Evolutionary conservation across 1,140 invertebrate species (phyloP).

Genomic region (Drosophila tsacasi): DNA sequence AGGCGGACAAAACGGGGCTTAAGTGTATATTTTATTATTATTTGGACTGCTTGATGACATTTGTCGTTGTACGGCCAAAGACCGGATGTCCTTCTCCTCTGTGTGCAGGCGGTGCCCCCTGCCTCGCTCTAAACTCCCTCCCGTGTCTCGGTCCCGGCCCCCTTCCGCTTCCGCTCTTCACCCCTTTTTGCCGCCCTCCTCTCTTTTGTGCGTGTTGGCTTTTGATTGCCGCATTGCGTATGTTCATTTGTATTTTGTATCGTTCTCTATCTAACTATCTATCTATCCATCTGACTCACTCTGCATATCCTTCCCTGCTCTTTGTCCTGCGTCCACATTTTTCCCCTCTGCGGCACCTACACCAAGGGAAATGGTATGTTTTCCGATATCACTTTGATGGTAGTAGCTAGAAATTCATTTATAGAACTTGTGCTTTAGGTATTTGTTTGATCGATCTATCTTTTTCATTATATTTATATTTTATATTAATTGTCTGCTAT

Average conservation of each 20-base stretch:
- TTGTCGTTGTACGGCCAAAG: constrained; percentile 74
- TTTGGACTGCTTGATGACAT: constrained; percentile 82
- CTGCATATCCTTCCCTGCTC: constrained; percentile 5
- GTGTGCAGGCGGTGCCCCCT: constrained; percentile 12
- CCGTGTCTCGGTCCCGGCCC: background rate
- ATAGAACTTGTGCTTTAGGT: no score
- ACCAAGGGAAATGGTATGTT: background rate
- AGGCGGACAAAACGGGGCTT: constrained; percentile 71
- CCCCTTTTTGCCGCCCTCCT: background rate
- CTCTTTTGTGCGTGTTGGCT: constrained; percentile 54
- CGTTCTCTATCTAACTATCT: constrained; percentile 31
- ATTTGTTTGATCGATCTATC: background rate
- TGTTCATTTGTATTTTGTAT: constrained; percentile 74
- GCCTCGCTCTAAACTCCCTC: constrained; percentile 21
- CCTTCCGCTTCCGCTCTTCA: background rate
- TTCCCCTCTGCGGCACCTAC: background rate
- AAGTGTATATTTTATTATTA: constrained; percentile 84
- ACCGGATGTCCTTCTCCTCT: constrained; percentile 68
- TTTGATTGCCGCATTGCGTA: constrained; percentile 82
- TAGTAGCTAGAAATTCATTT: background rate
- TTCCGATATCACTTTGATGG: background rate
- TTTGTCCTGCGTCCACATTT: background rate
- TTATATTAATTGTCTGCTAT: no score
- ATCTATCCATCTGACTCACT: constrained; percentile 28
- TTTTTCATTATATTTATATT: no score